phyloP scores from a whole-genome alignment of 1,140 invertebrate genomes.

The Eupeodes corollae region DNA sequence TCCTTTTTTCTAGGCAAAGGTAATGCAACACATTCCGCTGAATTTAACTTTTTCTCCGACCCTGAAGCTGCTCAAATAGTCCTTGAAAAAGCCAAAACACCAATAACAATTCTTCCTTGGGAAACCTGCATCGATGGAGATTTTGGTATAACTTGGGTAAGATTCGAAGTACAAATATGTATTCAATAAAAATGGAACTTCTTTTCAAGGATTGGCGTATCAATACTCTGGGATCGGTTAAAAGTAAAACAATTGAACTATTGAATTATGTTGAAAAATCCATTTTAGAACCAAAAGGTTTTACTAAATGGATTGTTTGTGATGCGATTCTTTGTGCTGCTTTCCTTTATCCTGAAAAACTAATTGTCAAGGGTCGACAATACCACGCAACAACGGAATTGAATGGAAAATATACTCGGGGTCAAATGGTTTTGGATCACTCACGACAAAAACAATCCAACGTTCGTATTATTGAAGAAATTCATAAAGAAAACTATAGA shows the following conservation, averaged over 20 bases:
- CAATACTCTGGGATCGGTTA: conserved; percentile 12
- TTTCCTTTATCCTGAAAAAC: conserved; percentile 36
- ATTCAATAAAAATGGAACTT: neutral
- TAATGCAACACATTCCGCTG: conserved; percentile 51
- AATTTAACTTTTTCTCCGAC: conserved; percentile 68
- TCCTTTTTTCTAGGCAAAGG: too few species aligned
- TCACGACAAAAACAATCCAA: conserved; percentile 11
- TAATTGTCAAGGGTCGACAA: conserved; percentile 17
- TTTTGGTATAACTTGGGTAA: conserved; percentile 36
- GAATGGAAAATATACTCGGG: conserved; percentile 15
- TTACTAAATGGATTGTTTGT: conserved; percentile 38
- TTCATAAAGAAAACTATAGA: conserved; percentile 10
- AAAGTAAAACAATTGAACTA: conserved; percentile 38
- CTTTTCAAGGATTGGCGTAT: conserved; percentile 42
- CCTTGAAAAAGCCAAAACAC: conserved; percentile 40
- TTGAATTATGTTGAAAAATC: conserved; percentile 42
- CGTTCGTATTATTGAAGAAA: conserved; percentile 8
- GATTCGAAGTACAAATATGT: conserved; percentile 3
- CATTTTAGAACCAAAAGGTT: conserved; percentile 18
- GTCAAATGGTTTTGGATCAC: conserved; percentile 25
- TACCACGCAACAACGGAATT: conserved; percentile 35
- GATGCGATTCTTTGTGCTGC: conserved; percentile 44
- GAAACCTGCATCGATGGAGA: conserved; percentile 42
- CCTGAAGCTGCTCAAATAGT: conserved; percentile 66
- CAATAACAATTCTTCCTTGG: conserved; percentile 49